Evolutionary conservation across 2,888 invertebrate genomes (phyloP), one percentile per base, ranked within the genome.

Genomic region (Brachypalpus laphriformis): DNA sequence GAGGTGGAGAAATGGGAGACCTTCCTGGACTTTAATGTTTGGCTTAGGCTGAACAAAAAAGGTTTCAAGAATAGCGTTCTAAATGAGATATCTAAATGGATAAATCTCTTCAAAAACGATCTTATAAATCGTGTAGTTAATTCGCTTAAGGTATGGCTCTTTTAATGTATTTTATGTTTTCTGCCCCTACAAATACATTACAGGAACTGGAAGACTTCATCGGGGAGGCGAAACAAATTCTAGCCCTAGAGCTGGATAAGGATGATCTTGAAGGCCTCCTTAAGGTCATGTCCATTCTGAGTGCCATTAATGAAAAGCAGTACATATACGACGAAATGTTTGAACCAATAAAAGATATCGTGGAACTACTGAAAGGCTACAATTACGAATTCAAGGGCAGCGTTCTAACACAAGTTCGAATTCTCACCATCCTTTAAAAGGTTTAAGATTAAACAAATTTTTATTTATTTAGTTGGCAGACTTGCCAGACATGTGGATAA

Each of bases 191-290:
- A 18, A 11, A 11, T 11, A 11, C 9, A 16, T 66, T 1, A 11
- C 16, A 95, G 82, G 96, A 97, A 51, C 92, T 98, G 54, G 95
- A 96, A 85, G 93, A 94, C 18, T 98, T 98, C 90, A 95, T 98
- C 76, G 93, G 93, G 11, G 95, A 95, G 87, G 96, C 97, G 0
- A 95, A 95, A 61, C 93, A 93, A 31, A 95, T 95, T 71, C 93
- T 98, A 88, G 93, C 94, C 22, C 94, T 95, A 56, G 95, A 96
- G 37, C 92, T 98, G 0, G 93, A 93, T 3, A 97, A 98, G 78
- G 97, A 98, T 85, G 98, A 98, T 90, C 97, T 98, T 89, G 95
- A 96, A 16, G 96, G 95, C 0, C 93, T 99, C 2, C 93, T 98
- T 1, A 93, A 94, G 68, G 95, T 98, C 45, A 97, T 99, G 94